phyloP scores from a whole-genome alignment of 2,888 invertebrate genomes.

The Pycnomerus fuliginosus region DNA sequence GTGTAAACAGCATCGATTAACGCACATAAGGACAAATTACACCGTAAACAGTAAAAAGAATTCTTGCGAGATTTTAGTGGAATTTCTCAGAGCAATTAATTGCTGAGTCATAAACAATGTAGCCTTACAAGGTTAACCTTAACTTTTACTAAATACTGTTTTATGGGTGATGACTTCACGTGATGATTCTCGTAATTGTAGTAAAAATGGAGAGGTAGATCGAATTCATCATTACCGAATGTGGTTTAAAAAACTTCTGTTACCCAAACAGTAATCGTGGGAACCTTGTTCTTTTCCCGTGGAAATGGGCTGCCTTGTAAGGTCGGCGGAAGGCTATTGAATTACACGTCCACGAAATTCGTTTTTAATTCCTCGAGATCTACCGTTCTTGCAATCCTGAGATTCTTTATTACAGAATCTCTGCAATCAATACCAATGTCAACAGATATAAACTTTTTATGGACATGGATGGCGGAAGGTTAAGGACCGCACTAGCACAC shows the following conservation, averaged over 20 bases:
- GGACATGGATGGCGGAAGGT: too few relatives aligned
- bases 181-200: constrained; percentile 1
- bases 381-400: too few relatives aligned
- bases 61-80: constrained; percentile 3
- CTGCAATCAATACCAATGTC: too few relatives aligned
- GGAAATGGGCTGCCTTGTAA: constrained; percentile 40
- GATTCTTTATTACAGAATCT: too few relatives aligned
- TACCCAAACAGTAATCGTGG: constrained; percentile 26
- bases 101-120: constrained; percentile 3
- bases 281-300: constrained; percentile 36
- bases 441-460: too few relatives aligned
- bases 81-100: too few relatives aligned
- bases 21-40: constrained; percentile 13
- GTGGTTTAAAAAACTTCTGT: constrained; percentile 8
- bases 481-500: too few relatives aligned
- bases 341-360: too few relatives aligned
- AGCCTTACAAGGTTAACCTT: constrained; percentile 6
- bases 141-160: constrained; percentile 12
- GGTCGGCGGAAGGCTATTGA: constrained; percentile 32
- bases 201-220: neutral
- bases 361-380: too few relatives aligned
- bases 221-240: constrained; percentile 5
- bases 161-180: constrained; percentile 7
- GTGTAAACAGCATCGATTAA: too few relatives aligned
- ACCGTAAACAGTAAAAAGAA: constrained; percentile 1